Evolutionary conservation across 2,888 invertebrate species (phyloP), one percentile per base, ranked within the genome.

Genomic region (Leptothorax acervorum): DNA sequence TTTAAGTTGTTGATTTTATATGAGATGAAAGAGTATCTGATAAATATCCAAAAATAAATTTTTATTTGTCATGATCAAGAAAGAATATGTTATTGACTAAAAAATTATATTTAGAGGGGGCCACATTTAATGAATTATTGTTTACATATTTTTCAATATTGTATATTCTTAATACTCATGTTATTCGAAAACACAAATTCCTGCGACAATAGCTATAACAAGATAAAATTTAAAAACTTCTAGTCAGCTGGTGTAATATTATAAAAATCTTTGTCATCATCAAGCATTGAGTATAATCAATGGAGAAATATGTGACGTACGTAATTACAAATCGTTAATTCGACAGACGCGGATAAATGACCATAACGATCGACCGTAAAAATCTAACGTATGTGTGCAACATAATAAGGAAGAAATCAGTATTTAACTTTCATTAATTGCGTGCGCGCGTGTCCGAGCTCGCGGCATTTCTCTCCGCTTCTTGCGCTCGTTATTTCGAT

Each of bases 401-500:
- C 71, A 62, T 45, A 70, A 55, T 66, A 35, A 45, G n/a, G 53
- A 70, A 74, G 83, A 85, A 83, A 73, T 87, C 82, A 79, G 71
- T 84, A 82, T 78, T 87, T 88, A 86, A 51, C 11, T 53, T 70
- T 88, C 87, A 82, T 87, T 83, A 81, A 85, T 87, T 81, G 42
- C 23, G 23, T 23, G 55, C 48, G 60, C 51, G 53, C 15, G 60
- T 31, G 11, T 35, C 28, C 48, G 15, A 57, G 12, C 23, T 18
- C 39, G 35, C n/a, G 66, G 31, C 39, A 83, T 84, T 87, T 87
- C 81, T 88, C 84, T 53, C 9, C 28, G 39, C 35, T 89, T 90
- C 74, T 90, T 90, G 66, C 66, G 51, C 82, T 83, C 85, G 82
- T 89, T 87, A 85, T 85, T 87, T 85, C 78, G 84, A 90, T 88